Base-by-base conservation (phyloP, 2,797 vertebrate genomes). In the Acomys russatus region DNA sequence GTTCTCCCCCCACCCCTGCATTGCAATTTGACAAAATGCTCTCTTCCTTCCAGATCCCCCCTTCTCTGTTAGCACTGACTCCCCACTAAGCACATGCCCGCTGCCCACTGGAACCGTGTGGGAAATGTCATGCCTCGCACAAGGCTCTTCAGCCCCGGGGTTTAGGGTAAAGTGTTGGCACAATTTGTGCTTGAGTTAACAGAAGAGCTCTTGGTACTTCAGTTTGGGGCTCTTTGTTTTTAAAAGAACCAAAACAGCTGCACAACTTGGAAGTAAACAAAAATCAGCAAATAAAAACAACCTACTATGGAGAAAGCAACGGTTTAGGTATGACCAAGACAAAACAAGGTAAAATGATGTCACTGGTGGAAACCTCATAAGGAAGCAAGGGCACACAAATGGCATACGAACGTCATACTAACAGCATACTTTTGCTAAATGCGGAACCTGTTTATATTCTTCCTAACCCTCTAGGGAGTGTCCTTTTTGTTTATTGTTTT, bases 21-120 rank as follows among this genome's bases (percentile, higher is more conserved):
- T 91, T 88, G 90, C 86, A 85, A 88, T 92, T 96, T 96, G 96
- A 94, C 92, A 95, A 91, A 85, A 94, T 44, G 88, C 74, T 74
- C 23, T 95, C 74, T 86, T 86, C 91, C 92, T 89, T 94, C 76
- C 74, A 94, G 71, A 96, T 88, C 80, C 10, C 88, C 88, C 49
- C 38, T 88, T 93, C 93, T 70, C 92, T 92, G 86, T 71, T 74
- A 84, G 51, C 28, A 64, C 73, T 70, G 84, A 88, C 78, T 92
- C 64, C 6, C 76, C n/a, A 11, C 49, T 10, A 74, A 76, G 23
- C 51, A 30, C 0, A 11, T 0, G 28, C 7, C 61, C 17, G 9
- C 4, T 9, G 51, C 4, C 70, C 54, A 14, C 8, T 30, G 3
- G 56, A 90, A 7, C 9, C 22, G 22, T 1, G 0, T 1, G 8